Evolutionary conservation across 2,888 invertebrate genomes (phyloP).

Genomic region (Nesidiocoris tenuis): DNA sequence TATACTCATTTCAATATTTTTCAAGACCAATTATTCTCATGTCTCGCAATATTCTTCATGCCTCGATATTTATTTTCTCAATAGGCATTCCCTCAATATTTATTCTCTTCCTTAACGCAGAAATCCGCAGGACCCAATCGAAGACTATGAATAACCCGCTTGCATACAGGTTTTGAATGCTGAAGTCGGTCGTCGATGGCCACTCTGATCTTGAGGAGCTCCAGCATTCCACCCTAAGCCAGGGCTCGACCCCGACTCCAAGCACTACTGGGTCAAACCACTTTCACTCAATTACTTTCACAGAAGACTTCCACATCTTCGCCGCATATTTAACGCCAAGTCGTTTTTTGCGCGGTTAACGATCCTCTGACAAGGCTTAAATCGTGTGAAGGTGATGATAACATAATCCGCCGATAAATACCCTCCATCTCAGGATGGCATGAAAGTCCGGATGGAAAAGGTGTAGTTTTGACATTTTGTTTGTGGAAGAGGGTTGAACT

Average conservation of each 20-base stretch:
- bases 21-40: no score
- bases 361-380: neutral
- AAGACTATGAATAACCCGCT: neutral
- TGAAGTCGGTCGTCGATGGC: constrained; percentile 11
- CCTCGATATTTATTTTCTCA: no score
- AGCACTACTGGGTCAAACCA: constrained; percentile 15
- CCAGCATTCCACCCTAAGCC: neutral
- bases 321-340: constrained; percentile 10
- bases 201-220: neutral
- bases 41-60: no score
- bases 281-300: constrained; percentile 31
- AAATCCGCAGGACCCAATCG: neutral
- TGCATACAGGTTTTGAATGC: neutral
- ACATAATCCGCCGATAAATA: no score
- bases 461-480: no score
- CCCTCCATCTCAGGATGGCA: no score
- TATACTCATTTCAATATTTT: no score
- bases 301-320: constrained; percentile 7
- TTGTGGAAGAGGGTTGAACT: no score
- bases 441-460: no score
- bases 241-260: constrained; percentile 5
- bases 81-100: no score
- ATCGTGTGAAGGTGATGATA: no score
- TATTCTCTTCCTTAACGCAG: no score
- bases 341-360: neutral